Evolutionary conservation across 2,113 vertebrate genomes (phyloP).

Genomic region (Ciconia boyciana): DNA sequence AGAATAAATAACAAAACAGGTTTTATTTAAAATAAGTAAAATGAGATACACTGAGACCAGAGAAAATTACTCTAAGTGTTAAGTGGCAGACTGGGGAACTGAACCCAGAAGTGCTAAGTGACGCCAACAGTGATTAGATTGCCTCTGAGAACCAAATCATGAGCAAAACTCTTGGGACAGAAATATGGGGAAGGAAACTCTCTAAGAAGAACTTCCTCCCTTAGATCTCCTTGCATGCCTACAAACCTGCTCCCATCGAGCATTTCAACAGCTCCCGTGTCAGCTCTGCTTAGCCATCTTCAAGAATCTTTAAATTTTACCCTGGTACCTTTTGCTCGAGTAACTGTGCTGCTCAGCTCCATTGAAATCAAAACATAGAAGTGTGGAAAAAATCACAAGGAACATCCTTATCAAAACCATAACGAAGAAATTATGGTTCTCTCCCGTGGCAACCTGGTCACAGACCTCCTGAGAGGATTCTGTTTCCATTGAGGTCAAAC

Average conservation of each 20-base stretch:
- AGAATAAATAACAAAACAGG: background rate
- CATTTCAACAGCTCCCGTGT: background rate
- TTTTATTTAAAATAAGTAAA: conserved; percentile 22
- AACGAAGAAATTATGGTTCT: background rate
- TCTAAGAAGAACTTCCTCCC: background rate
- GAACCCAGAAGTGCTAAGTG: background rate
- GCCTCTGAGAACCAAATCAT: conserved; percentile 8
- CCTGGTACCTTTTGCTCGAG: background rate
- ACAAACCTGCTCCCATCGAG: background rate
- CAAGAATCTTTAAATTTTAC: background rate
- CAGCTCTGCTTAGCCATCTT: background rate
- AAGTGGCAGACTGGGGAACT: background rate
- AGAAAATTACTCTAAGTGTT: background rate
- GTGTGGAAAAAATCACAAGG: background rate
- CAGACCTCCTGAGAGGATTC: background rate
- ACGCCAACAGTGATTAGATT: background rate
- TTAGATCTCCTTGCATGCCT: background rate
- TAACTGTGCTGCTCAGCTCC: background rate
- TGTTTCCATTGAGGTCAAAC: background rate
- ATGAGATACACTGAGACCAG: background rate
- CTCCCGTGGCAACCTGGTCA: background rate
- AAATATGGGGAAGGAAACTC: background rate
- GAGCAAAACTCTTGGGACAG: background rate
- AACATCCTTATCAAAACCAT: background rate
- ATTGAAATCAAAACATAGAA: background rate